phyloP scores from a whole-genome alignment of 2,113 vertebrate species.

The Arothron firmamentum region DNA sequence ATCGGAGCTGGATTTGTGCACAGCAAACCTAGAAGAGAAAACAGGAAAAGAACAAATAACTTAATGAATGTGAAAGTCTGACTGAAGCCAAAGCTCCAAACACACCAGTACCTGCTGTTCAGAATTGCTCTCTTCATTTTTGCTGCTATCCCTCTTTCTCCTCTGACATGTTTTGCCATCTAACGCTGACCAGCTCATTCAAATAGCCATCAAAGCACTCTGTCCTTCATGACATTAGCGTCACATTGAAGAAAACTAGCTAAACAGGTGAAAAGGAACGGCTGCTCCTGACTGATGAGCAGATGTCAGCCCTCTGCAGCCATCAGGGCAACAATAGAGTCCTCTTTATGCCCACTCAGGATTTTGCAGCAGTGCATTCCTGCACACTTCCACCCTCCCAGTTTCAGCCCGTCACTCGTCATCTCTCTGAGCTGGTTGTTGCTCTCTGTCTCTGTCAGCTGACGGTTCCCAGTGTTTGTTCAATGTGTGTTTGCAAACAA shows the following conservation, averaged over 20 bases:
- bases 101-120: constrained; percentile 57
- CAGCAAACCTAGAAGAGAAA: constrained; percentile 79
- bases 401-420: constrained; percentile 3
- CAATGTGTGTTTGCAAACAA: background rate
- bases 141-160: constrained; percentile 46
- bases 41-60: constrained; percentile 6
- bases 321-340: constrained; percentile 65
- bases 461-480: constrained; percentile 5
- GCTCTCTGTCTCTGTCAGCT: constrained; percentile 4
- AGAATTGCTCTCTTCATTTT: constrained; percentile 64
- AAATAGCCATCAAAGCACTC: constrained; percentile 21
- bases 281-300: constrained; percentile 49
- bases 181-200: background rate
- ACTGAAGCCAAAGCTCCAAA: background rate
- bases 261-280: constrained; percentile 37
- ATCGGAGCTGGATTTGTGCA: constrained; percentile 91
- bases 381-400: constrained; percentile 41
- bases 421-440: constrained; percentile 21
- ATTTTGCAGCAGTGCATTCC: constrained; percentile 61
- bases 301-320: constrained; percentile 56
- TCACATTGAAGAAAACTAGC: constrained; percentile 36
- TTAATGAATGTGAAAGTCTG: background rate
- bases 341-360: constrained; percentile 55
- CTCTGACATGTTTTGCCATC: constrained; percentile 9
- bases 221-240: constrained; percentile 39